Evolutionary conservation across 1,140 invertebrate genomes (phyloP), one percentile per base, ranked within the genome.

Genomic region (Drosophila murphyi): DNA sequence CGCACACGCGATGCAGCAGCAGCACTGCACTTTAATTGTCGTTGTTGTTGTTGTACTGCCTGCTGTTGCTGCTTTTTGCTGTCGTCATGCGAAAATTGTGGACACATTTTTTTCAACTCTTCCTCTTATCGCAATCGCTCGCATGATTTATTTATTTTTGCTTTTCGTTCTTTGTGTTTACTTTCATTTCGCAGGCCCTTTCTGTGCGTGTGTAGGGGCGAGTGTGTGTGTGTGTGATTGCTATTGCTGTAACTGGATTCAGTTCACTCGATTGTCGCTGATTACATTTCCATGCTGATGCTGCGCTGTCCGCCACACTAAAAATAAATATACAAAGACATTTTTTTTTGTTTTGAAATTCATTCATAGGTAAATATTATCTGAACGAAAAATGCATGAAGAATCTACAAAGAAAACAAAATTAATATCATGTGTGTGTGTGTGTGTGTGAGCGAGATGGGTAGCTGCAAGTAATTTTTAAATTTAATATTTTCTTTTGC

Each of bases 271-370:
- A 62, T 52, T 78, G 85, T 85, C 78, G 80, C 78, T 89, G 89
- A 89, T 89, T 89, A 81, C 89, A 89, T 85, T 89, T 89, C 78
- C 71, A 70, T 68, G 85, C 80, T 61, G 20, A 20, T 20, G 20
- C 20, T 20, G 20, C 20, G 20, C 20, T 20, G 20, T 20, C 20
- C 20, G 51, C 41, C 52, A 48, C 54, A 82, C 85, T 89, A 89
- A 89, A 88, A 89, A 89, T 89, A 89, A 89, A 89, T 50, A 88
- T 73, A 77, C 64, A 82, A 75, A 57, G 48, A 78, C 50, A 74
- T 73, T 80, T 78, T 50, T 50, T 76, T 67, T 65, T 20, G 72
- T 67, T 65, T 70, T 76, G 45, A 71, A 64, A 72, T 71, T 64
- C 68, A 20, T 20, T 20, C 12, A 32, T 35, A 61, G 39, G 34